These are phyloP conservation scores for Chrysina gloriosa DNA, from an alignment of 2,888 invertebrate species.

Conservation along the genomic window DNA sequence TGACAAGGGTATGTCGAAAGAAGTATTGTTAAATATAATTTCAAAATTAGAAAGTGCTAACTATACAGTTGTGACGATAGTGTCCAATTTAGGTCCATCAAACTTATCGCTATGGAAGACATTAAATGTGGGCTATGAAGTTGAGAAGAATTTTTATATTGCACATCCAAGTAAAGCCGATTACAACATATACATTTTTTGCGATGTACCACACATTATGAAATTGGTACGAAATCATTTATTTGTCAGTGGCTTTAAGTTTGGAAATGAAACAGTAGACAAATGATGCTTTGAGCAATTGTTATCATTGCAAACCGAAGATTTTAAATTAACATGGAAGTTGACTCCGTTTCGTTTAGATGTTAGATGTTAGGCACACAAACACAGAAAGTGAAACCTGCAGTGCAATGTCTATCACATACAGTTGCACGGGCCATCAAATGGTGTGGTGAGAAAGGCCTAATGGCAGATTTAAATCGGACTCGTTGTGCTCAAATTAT, in stretches of 20 bases:
- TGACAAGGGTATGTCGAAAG: conserved; percentile 30
- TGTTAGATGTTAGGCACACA: conserved; percentile 46
- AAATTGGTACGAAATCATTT: conserved; percentile 49
- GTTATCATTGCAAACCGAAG: conserved; percentile 37
- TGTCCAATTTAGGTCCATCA: conserved; percentile 6
- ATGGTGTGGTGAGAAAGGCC: conserved; percentile 43
- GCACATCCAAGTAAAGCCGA: background rate
- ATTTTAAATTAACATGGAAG: conserved; percentile 41
- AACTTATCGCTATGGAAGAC: conserved; percentile 22
- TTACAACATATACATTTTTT: conserved; percentile 46
- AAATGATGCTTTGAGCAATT: conserved; percentile 41
- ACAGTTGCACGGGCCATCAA: conserved; percentile 19
- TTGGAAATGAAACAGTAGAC: conserved; percentile 23
- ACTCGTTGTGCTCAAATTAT: conserved; percentile 8
- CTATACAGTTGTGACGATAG: conserved; percentile 37
- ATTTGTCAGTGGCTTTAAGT: conserved; percentile 45
- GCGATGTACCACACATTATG: conserved; percentile 50
- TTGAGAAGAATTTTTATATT: background rate
- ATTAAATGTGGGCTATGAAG: conserved; percentile 9
- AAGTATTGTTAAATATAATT: conserved; percentile 34
- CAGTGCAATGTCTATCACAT: conserved; percentile 23
- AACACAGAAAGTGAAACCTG: too few relatives aligned
- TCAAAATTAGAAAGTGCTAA: background rate
- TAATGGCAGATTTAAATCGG: conserved; percentile 31
- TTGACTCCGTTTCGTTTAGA: conserved; percentile 46